These are phyloP conservation scores for Melopsittacus undulatus DNA, from an alignment of 2,797 vertebrate genomes.

Conservation along the genomic window DNA sequence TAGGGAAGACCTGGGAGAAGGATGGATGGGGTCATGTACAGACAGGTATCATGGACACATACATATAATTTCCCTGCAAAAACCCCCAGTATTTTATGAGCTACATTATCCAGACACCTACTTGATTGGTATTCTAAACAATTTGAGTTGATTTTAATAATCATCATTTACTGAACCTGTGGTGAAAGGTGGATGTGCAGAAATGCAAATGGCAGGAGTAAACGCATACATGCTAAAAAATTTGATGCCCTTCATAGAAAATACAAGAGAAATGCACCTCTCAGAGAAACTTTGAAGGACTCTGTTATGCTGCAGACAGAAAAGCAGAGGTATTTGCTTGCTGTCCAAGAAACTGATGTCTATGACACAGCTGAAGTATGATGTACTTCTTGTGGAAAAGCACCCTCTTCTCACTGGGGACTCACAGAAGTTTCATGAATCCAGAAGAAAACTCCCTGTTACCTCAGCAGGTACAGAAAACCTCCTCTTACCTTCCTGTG, in stretches of 20 bases:
- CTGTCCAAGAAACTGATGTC: fast-evolving
- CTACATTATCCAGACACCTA: not conserved
- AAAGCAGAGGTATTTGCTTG: not conserved
- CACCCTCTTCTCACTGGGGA: not conserved
- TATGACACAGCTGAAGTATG: not conserved
- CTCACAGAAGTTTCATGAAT: not conserved
- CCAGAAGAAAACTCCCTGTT: not conserved
- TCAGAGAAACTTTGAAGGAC: not conserved
- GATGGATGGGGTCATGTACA: not conserved
- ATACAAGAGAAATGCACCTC: not conserved
- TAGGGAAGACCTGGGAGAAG: not conserved
- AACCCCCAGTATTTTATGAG: not conserved
- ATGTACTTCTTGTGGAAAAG: not conserved
- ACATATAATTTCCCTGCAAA: not conserved
- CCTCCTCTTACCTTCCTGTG: not conserved
- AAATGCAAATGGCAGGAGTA: not conserved
- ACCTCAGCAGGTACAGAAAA: not conserved
- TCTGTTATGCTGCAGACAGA: not conserved
- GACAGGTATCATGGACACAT: not conserved
- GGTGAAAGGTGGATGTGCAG: not conserved
- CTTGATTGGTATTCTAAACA: not conserved
- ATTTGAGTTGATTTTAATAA: not conserved
- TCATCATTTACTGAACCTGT: not conserved
- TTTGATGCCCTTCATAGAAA: not conserved
- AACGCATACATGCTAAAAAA: not conserved